Evolutionary conservation across 2,113 vertebrate species (phyloP).

Genomic region (Sinocyclocheilus anophthalmus): DNA sequence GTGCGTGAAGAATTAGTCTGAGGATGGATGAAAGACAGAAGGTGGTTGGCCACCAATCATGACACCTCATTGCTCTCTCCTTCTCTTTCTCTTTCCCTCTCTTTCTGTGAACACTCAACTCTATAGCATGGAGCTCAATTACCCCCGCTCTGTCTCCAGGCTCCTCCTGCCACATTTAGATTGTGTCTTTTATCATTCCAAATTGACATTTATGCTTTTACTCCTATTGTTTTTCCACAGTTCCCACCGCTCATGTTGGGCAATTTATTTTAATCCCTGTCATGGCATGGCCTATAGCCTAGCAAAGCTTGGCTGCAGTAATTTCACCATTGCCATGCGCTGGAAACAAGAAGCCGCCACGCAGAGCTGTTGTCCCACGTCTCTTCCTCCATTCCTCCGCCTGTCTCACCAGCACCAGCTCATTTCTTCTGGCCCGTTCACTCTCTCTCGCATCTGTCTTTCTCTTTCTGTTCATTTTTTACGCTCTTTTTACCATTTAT

Average conservation of each 20-base stretch:
- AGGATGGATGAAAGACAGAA: slow-evolving; percentile 50
- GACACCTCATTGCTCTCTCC: slow-evolving; percentile 39
- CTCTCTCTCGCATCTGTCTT: slow-evolving; percentile 5
- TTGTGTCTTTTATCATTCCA: slow-evolving; percentile 91
- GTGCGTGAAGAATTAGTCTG: slow-evolving; percentile 38
- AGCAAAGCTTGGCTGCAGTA: slow-evolving; percentile 70
- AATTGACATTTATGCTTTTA: slow-evolving; percentile 95
- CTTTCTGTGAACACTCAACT: slow-evolving; percentile 57
- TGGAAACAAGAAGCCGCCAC: slow-evolving; percentile 39
- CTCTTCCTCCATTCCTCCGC: slow-evolving; percentile 16
- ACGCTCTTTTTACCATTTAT: slow-evolving; percentile 1
- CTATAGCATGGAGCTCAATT: slow-evolving; percentile 75
- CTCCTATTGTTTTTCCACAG: slow-evolving; percentile 86
- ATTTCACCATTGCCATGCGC: slow-evolving; percentile 54
- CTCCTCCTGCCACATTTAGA: slow-evolving; percentile 87
- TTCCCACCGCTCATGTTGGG: slow-evolving; percentile 80
- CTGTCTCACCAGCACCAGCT: slow-evolving; percentile 62
- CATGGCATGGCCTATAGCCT: slow-evolving; percentile 76
- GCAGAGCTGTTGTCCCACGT: slow-evolving; percentile 31
- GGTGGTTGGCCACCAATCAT: slow-evolving; percentile 41
- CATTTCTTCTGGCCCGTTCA: slow-evolving; percentile 74
- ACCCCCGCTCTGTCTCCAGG: slow-evolving; percentile 85
- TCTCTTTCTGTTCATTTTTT: neutral
- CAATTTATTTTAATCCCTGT: slow-evolving; percentile 91
- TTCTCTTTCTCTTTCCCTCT: slow-evolving; percentile 19